Conservation (phyloP, 2,888 invertebrate genomes). For the Chymomyza amoena region DNA sequence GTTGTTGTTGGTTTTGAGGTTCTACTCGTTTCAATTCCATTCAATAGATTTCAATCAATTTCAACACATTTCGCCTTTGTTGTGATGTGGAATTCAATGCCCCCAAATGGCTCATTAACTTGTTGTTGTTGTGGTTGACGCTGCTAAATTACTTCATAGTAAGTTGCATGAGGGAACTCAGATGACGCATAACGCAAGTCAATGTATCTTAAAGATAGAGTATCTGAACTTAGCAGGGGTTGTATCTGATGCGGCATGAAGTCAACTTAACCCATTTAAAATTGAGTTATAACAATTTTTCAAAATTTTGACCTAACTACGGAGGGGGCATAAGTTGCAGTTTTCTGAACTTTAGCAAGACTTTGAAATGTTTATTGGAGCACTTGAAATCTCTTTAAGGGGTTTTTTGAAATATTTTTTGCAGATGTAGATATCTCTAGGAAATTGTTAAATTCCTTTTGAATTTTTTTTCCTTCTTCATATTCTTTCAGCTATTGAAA, state of each 20-base stretch:
- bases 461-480: no score
- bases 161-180: background rate
- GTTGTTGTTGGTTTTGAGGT: background rate
- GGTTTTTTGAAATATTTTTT: no score
- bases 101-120: background rate
- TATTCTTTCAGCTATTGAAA: no score
- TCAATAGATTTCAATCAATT: background rate
- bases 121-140: background rate
- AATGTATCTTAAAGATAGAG: background rate
- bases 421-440: no score
- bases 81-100: background rate
- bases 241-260: background rate
- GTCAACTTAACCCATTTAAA: no score
- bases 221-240: background rate
- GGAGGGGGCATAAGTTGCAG: no score
- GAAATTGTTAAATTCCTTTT: no score
- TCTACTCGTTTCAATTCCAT: background rate
- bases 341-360: no score
- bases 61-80: background rate
- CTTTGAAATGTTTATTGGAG: no score
- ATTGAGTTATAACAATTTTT: no score
- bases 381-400: no score
- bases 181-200: background rate
- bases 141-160: background rate
- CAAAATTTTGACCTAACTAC: no score